A percentile compares a stretch with the other conserved stretches of the same genome.
Evolutionary conservation across 2,113 vertebrate genomes (phyloP).

Genomic region (Aspidoscelis tigris): DNA sequence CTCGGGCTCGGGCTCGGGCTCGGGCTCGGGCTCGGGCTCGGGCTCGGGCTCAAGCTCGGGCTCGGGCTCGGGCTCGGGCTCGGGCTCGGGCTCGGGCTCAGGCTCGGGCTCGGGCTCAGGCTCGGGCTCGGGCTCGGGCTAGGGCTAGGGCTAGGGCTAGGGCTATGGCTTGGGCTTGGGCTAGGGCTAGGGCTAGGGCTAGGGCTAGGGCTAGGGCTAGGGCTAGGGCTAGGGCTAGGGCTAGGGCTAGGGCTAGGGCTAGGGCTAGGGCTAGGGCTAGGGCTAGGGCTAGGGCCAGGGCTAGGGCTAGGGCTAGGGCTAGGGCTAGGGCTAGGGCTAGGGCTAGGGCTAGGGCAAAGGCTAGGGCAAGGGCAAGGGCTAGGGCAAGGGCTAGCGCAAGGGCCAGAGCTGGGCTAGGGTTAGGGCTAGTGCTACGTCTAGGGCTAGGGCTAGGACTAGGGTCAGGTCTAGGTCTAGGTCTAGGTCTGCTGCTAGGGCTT

Average conservation of each 20-base stretch:
- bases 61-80: neutral
- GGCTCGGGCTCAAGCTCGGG: neutral
- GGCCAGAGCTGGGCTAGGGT: no score
- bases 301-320: no score
- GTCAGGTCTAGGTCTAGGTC: no score
- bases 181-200: constrained; percentile 42
- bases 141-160: constrained; percentile 22
- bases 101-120: neutral
- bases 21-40: constrained; percentile 23
- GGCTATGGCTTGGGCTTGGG: constrained; percentile 16
- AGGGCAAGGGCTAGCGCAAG: no score
- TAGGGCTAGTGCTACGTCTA: no score
- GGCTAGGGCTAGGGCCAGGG: no score
- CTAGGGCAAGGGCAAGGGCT: no score
- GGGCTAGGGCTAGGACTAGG: no score
- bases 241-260: constrained; percentile 34
- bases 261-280: constrained; percentile 37
- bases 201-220: constrained; percentile 42
- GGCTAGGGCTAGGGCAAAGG: no score
- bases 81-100: constrained; percentile 17
- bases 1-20: constrained; percentile 27
- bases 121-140: neutral
- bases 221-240: constrained; percentile 21
- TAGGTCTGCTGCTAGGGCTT: no score
- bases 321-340: no score